Base-by-base conservation (phyloP, 2,888 invertebrate species). In the Lycophotia porphyrea region DNA sequence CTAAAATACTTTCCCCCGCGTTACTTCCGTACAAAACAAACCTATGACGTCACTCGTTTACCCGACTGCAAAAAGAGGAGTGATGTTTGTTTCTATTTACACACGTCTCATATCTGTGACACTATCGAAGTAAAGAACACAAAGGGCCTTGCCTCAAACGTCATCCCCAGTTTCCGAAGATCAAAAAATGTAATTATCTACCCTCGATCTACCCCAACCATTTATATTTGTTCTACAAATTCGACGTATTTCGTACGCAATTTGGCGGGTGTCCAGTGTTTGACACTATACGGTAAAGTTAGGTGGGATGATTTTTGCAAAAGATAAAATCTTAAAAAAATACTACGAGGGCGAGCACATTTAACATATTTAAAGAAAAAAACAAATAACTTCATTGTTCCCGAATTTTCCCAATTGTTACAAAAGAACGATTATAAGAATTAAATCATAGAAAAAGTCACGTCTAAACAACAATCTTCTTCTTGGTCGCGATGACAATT, bases 101-200 rank as follows among this genome's bases (percentile, higher is more conserved):
- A 82, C 87, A 88, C 86, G 86, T 79, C 81, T 87, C 87, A 88
- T 94, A 94, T 95, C 94, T 93, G 87, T 93, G 95, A 94, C 96
- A 94, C 94, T 95, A 95, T 95, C 95, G 91, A 91, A 93, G 93
- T 93, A 93, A 87, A 90, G 90, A 82, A 87, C 85, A 94, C 93
- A 94, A 93, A 92, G 63, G 90, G 84, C 88, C 80, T 87, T 83
- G 82, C 84, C 79, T 88, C 87, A 90, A 91, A 93, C 93, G 94
- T 93, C 95, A 93, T 91, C 94, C 94, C 94, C 93, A 90, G 91
- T 90, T 91, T 92, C 90, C 92, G 93, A 93, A 95, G 96, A 96
- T 96, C 96, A 96, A 96, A 95, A 96, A 96, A 96, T 96, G 96
- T 96, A 96, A 96, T 96, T 96, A 96, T 96, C 96, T 95, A 95